Evolutionary conservation across 1,140 invertebrate species (phyloP).

Genomic region (Aphaenogaster ashmeadi): DNA sequence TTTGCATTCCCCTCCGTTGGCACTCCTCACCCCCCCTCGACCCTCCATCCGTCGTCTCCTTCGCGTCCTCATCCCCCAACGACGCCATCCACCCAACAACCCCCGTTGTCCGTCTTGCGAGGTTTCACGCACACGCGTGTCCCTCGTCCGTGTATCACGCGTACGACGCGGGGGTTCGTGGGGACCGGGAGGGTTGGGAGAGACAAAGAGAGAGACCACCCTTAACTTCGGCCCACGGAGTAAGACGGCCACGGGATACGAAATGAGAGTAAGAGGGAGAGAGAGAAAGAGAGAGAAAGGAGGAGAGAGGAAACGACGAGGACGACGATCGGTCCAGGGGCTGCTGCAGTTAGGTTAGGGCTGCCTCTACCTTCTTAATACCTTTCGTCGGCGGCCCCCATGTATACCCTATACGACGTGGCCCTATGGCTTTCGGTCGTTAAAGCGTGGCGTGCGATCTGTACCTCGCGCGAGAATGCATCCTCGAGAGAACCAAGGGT

Average conservation of each 20-base stretch:
- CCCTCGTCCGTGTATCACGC: slow-evolving; percentile 74
- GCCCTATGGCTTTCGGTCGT: slow-evolving; percentile 53
- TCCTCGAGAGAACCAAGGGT: neutral
- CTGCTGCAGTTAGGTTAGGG: slow-evolving; percentile 77
- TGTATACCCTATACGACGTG: slow-evolving; percentile 63
- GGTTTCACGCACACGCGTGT: slow-evolving; percentile 79
- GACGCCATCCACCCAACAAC: slow-evolving; percentile 76
- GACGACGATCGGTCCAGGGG: slow-evolving; percentile 75
- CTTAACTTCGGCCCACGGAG: slow-evolving; percentile 77
- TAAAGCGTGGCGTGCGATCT: slow-evolving; percentile 59
- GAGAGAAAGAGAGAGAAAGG: slow-evolving; percentile 8
- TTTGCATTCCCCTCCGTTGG: slow-evolving; percentile 86
- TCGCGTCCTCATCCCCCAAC: slow-evolving; percentile 70
- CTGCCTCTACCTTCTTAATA: slow-evolving; percentile 77
- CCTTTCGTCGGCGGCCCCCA: slow-evolving; percentile 70
- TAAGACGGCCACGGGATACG: slow-evolving; percentile 74
- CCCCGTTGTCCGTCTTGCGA: slow-evolving; percentile 84
- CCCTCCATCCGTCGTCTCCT: slow-evolving; percentile 52
- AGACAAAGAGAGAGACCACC: slow-evolving; percentile 81
- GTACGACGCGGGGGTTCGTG: slow-evolving; percentile 63
- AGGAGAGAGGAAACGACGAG: slow-evolving; percentile 56
- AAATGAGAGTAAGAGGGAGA: slow-evolving; percentile 64
- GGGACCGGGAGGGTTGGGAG: slow-evolving; percentile 46
- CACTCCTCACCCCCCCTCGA: slow-evolving; percentile 70
- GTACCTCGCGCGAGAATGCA: slow-evolving; percentile 41